Evolutionary conservation across 2,113 vertebrate genomes (phyloP).

Genomic region (Gopherus evgoodei): DNA sequence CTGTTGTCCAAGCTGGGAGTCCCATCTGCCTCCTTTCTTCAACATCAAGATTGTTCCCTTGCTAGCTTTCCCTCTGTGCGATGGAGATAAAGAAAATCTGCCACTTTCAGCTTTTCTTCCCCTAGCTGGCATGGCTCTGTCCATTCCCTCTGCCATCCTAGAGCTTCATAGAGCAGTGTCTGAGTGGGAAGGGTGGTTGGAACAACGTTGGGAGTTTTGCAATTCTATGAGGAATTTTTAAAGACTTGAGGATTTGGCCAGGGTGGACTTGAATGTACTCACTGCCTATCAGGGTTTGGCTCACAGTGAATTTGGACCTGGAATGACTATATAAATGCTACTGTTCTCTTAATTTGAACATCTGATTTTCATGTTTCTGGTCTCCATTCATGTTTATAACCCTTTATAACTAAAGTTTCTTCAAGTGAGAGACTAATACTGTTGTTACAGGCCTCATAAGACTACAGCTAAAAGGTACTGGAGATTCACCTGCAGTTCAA

Average conservation of each 20-base stretch:
- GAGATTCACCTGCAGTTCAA: not conserved
- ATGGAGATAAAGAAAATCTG: not conserved
- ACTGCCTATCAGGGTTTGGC: conserved; percentile 33
- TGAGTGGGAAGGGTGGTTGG: not conserved
- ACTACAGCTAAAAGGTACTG: conserved; percentile 3
- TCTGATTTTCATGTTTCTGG: conserved; percentile 36
- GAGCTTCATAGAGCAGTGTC: not conserved
- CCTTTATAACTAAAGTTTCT: not conserved
- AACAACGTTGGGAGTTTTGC: conserved; percentile 6
- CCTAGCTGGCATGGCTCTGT: not conserved
- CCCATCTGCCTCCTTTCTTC: not conserved
- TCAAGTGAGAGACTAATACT: not conserved
- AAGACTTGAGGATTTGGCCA: conserved; percentile 29
- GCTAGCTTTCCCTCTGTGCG: not conserved
- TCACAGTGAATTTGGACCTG: conserved; percentile 50
- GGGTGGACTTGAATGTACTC: not conserved
- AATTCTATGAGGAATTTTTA: not conserved
- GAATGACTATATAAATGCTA: conserved; percentile 34
- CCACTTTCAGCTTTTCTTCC: not conserved
- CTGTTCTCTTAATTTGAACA: conserved; percentile 55
- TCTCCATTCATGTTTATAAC: not conserved
- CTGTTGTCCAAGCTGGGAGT: not conserved
- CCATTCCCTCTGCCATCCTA: not conserved
- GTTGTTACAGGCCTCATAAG: conserved; percentile 24
- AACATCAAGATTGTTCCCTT: not conserved